Percentiles rank a stretch among this genome's conserved stretches.
phyloP scores from a whole-genome alignment of 2,797 vertebrate species.

The Cossypha dichroa region DNA sequence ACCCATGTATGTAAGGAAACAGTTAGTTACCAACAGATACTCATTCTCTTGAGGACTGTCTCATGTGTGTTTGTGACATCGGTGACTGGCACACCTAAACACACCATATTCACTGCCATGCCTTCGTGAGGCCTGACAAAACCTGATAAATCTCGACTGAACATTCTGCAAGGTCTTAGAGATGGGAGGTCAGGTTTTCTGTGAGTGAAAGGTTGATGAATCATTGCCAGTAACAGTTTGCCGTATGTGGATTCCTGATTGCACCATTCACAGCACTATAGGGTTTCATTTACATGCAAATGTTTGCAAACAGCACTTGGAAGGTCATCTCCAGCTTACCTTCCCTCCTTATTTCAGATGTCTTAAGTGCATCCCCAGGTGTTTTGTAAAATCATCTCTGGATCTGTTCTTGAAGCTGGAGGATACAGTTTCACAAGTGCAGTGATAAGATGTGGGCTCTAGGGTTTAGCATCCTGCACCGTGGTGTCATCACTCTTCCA shows the following conservation, averaged over 20 bases:
- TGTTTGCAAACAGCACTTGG: neutral
- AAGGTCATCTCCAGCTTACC: neutral
- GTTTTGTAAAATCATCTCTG: neutral
- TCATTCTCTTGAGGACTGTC: neutral
- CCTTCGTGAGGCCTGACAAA: neutral
- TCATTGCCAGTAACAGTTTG: neutral
- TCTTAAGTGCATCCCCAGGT: neutral
- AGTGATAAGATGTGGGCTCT: neutral
- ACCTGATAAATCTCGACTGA: neutral
- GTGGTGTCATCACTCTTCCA: fast-evolving
- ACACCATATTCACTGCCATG: fast-evolving
- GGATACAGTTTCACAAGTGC: neutral
- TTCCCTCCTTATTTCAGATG: neutral
- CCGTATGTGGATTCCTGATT: neutral
- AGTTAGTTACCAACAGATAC: neutral
- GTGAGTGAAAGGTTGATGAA: neutral
- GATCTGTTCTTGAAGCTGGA: neutral
- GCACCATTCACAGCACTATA: neutral
- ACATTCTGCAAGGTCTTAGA: neutral
- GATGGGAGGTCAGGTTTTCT: neutral
- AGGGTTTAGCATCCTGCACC: neutral
- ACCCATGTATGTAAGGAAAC: neutral
- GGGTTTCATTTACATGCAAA: neutral
- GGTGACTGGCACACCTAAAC: neutral
- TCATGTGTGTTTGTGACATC: neutral